Evolutionary conservation across 1,140 invertebrate genomes (phyloP).

Genomic region (Galendromus occidentalis): DNA sequence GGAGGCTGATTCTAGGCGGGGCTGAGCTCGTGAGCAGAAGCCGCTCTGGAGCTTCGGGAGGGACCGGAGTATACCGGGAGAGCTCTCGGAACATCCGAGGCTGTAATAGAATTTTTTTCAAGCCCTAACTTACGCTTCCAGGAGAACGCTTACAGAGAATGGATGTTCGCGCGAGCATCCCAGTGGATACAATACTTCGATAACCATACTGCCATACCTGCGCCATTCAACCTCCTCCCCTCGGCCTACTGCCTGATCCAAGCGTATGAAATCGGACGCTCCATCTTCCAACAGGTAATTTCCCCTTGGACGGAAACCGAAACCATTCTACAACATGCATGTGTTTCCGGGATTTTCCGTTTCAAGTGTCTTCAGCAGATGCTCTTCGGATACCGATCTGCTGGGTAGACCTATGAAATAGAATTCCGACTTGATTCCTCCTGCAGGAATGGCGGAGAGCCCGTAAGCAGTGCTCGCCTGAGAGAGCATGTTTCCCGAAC

Average conservation of each 20-base stretch:
- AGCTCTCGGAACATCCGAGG: not conserved
- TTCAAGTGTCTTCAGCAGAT: too few relatives aligned
- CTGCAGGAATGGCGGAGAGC: not conserved
- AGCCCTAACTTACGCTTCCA: slow-evolving; percentile 2
- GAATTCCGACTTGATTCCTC: not conserved
- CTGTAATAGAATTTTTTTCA: not conserved
- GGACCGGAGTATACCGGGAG: not conserved
- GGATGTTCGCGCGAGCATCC: slow-evolving; percentile 19
- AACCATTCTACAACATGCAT: too few relatives aligned
- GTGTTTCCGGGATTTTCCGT: too few relatives aligned
- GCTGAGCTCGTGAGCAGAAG: not conserved
- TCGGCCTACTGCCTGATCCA: slow-evolving; percentile 16
- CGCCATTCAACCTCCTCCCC: slow-evolving; percentile 20
- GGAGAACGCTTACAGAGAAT: slow-evolving; percentile 19
- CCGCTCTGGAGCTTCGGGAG: not conserved
- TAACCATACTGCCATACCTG: slow-evolving; percentile 17
- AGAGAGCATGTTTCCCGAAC: not conserved
- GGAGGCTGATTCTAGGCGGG: too few relatives aligned
- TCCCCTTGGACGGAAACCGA: too few relatives aligned
- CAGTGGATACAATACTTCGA: slow-evolving; percentile 19
- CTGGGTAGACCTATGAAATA: not conserved
- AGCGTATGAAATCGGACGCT: not conserved
- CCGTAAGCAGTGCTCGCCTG: not conserved
- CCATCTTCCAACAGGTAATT: not conserved
- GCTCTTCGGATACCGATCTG: too few relatives aligned